Evolutionary conservation across 2,797 vertebrate species (phyloP).

Genomic region (Girardinus metallicus): DNA sequence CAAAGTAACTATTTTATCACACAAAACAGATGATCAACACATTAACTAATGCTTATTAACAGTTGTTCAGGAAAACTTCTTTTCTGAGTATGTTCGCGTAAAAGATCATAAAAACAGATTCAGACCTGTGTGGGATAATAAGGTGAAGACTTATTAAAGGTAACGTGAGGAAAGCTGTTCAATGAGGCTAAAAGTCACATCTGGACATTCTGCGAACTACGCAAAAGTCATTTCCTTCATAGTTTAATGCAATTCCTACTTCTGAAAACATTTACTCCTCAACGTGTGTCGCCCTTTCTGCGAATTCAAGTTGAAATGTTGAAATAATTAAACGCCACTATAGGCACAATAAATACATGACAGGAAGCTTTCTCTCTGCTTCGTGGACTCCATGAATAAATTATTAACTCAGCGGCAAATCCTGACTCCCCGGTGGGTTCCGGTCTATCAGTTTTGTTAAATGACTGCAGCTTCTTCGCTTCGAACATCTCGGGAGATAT

Average conservation of each 20-base stretch:
- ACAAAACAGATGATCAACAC: not conserved
- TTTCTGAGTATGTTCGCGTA: not conserved
- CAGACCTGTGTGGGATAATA: not conserved
- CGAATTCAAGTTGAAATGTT: not conserved
- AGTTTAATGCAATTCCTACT: not conserved
- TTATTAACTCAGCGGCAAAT: conserved; percentile 59
- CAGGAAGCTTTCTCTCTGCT: conserved; percentile 41
- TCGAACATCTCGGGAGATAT: conserved; percentile 15
- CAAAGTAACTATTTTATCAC: not conserved
- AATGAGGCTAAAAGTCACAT: not conserved
- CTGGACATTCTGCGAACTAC: not conserved
- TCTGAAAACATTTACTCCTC: not conserved
- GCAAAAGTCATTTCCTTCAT: not conserved
- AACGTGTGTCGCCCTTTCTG: not conserved
- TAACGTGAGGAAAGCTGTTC: not conserved
- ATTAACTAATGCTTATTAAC: not conserved
- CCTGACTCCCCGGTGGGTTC: conserved; percentile 36
- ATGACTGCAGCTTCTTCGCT: conserved; percentile 32
- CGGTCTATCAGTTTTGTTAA: conserved; percentile 46
- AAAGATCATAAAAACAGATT: not conserved
- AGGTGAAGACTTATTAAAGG: not conserved
- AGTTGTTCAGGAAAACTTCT: not conserved
- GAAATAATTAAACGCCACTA: conserved; percentile 15
- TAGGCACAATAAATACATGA: conserved; percentile 15
- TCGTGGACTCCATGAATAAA: conserved; percentile 65